phyloP scores from a whole-genome alignment of 2,113 vertebrate species.

The Cariama cristata region DNA sequence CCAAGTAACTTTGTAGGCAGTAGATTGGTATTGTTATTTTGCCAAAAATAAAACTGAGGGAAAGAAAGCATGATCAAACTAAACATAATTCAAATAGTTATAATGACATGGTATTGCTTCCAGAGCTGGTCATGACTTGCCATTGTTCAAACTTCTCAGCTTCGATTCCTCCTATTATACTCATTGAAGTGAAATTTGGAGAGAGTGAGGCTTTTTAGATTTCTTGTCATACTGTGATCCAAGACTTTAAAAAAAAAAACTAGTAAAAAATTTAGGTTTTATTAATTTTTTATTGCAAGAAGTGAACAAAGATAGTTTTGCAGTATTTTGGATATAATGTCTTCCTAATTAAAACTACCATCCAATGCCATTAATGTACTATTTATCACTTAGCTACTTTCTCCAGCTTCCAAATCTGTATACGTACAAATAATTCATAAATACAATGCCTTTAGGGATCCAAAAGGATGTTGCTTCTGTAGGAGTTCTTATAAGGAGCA shows the following conservation, averaged over 20 bases:
- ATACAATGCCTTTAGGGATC: neutral
- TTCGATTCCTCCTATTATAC: neutral
- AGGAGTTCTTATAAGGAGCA: neutral
- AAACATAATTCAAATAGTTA: neutral
- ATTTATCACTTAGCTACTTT: neutral
- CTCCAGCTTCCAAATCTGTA: neutral
- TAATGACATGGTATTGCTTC: fast-evolving
- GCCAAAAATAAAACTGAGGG: neutral
- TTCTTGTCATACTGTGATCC: neutral
- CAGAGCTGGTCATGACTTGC: neutral
- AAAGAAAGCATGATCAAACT: neutral
- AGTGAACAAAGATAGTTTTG: neutral
- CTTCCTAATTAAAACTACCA: neutral
- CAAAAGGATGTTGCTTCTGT: neutral
- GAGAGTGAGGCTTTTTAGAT: neutral
- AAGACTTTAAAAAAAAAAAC: neutral
- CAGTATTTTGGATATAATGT: neutral
- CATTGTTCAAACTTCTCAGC: neutral
- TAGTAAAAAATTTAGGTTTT: neutral
- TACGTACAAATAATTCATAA: neutral
- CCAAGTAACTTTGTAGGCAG: neutral
- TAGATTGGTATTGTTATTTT: neutral
- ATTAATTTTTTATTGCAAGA: neutral
- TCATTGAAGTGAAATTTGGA: neutral
- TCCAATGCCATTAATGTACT: neutral